These are phyloP conservation scores for Scaptomyza graminum DNA, from an alignment of 1,140 invertebrate species.

Conservation along the genomic window DNA sequence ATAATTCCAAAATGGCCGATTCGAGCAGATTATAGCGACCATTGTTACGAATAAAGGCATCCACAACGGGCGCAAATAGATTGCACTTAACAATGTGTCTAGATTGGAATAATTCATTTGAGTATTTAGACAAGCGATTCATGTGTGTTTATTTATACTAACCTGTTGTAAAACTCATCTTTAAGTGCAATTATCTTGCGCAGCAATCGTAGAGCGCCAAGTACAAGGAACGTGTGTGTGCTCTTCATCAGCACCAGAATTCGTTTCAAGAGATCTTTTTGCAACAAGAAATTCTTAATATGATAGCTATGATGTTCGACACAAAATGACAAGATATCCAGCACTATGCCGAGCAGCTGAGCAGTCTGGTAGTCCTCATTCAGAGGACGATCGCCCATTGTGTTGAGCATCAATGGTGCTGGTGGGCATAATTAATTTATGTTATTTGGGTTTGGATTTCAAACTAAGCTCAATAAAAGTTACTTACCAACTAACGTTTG, in stretches of 20 bases:
- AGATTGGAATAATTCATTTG: neutral
- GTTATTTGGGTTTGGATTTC: neutral
- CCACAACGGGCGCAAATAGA: constrained; percentile 97
- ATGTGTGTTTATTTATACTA: neutral
- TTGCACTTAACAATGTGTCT: constrained; percentile 98
- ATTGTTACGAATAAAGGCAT: constrained; percentile 98
- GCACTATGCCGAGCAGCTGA: constrained; percentile 95
- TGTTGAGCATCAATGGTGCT: constrained; percentile 95
- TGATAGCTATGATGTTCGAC: constrained; percentile 99
- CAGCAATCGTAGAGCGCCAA: constrained; percentile 98
- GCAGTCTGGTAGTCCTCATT: constrained; percentile 98
- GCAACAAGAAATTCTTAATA: constrained; percentile 98
- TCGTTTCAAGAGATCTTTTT: constrained; percentile 97
- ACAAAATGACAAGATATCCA: constrained; percentile 99
- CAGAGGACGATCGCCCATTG: constrained; percentile 92
- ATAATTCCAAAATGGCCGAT: constrained; percentile 99
- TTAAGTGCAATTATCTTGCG: constrained; percentile 98
- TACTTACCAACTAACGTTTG: constrained; percentile 93
- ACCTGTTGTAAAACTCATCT: constrained; percentile 98
- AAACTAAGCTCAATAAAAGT: neutral
- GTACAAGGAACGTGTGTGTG: constrained; percentile 98
- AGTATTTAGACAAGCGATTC: too few relatives aligned
- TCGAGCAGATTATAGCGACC: constrained; percentile 99
- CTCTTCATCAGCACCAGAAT: constrained; percentile 99
- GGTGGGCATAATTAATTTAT: constrained; percentile 52